Percentiles rank a stretch among this genome's conserved stretches.
phyloP scores from a whole-genome alignment of 2,113 vertebrate genomes.

The Calcarius ornatus region DNA sequence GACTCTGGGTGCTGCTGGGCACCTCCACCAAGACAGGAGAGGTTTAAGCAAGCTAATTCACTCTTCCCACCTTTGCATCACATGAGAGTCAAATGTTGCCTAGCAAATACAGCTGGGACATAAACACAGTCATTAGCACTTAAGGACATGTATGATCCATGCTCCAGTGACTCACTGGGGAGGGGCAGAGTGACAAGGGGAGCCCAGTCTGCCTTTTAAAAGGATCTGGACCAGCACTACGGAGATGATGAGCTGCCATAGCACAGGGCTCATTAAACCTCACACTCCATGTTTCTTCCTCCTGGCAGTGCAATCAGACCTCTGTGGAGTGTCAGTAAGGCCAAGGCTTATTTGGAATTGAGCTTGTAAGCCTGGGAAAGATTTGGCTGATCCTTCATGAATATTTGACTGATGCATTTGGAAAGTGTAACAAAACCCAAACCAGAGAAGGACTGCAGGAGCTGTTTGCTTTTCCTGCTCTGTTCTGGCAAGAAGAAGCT shows the following conservation, averaged over 20 bases:
- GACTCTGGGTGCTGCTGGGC: not conserved
- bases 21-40: not conserved
- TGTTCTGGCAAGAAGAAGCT: not conserved
- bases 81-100: not conserved
- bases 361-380: not conserved
- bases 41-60: not conserved
- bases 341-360: not conserved
- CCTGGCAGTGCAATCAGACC: not conserved
- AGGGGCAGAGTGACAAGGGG: not conserved
- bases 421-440: not conserved
- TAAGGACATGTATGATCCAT: not conserved
- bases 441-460: not conserved
- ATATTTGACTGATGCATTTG: not conserved
- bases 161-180: not conserved
- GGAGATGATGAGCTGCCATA: not conserved
- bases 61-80: not conserved
- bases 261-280: not conserved
- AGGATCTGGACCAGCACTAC: not conserved
- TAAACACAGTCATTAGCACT: not conserved
- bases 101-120: not conserved
- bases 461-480: conserved; percentile 42
- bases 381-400: not conserved
- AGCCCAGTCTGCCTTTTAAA: not conserved
- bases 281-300: not conserved
- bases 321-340: not conserved